Base-by-base conservation (phyloP, 2,888 invertebrate genomes). In the Acronicta psi region DNA sequence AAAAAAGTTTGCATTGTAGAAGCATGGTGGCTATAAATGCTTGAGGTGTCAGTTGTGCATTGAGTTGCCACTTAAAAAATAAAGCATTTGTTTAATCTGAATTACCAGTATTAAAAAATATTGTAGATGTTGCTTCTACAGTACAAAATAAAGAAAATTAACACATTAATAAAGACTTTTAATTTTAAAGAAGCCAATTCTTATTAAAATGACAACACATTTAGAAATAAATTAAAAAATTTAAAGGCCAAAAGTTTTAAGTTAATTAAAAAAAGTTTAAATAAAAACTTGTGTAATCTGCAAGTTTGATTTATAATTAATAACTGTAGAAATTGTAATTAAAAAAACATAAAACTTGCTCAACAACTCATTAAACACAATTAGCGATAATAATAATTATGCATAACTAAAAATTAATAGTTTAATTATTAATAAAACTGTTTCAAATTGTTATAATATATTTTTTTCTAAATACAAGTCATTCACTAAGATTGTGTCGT, bases 141-240 rank as follows among this genome's bases (percentile, higher is more conserved):
- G 52, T 53, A 45, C 53, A 2, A 7, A 34, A 38, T 16, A 31
- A 20, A 65, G 56, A 71, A 70, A 59, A 67, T 73, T 62, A 70
- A 64, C 59, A 67, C 54, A 47, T 50, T 42, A 25, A 44, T 41
- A 46, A 37, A 55, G 40, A 40, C 29, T 18, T 53, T 9, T 13
- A 53, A 47, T 62, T 46, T 36, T 56, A 17, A 62, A 42, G 16
- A 71, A 71, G 50, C 71, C 59, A 46, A 52, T 25, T 53, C 20
- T 34, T 52, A 60, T 62, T 36, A 38, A 51, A 68, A 70, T 42
- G 41, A 70, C 50, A 70, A 53, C 63, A 72, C 69, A 57, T 68
- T 41, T 47, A 38, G 9, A 49, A 52, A 64, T 13, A 59, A 61
- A 41, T 40, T 34, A 34, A n/a, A 11, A n/a, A 3, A n/a, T 34